phyloP scores from a whole-genome alignment of 2,888 invertebrate genomes.

The Cylloceria caligata region DNA sequence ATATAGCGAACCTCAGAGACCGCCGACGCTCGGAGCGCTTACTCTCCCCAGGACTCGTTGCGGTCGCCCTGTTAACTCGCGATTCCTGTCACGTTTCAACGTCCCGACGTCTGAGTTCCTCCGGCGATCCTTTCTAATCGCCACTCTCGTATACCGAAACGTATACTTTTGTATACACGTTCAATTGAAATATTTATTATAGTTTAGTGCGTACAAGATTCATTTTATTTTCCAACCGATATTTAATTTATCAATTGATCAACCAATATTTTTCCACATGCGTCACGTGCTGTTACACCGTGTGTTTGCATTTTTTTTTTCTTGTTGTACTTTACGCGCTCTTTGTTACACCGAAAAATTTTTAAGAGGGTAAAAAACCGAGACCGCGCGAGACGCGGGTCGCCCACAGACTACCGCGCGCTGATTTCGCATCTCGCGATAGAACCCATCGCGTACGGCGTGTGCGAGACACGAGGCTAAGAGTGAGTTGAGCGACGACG shows the following conservation, averaged over 20 bases:
- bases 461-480: constrained; percentile 46
- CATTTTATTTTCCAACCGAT: neutral
- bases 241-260: constrained; percentile 23
- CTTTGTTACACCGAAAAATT: neutral
- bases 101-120: constrained; percentile 47
- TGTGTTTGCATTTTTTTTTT: neutral
- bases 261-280: constrained; percentile 11
- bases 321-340: neutral
- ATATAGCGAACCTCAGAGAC: constrained; percentile 6
- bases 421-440: constrained; percentile 65
- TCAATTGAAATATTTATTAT: constrained; percentile 49
- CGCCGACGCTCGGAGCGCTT: constrained; percentile 18
- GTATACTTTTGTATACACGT: neutral
- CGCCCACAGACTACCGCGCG: constrained; percentile 76
- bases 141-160: constrained; percentile 42
- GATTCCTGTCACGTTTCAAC: constrained; percentile 62
- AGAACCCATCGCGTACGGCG: constrained; percentile 34
- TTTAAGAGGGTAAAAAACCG: constrained; percentile 40
- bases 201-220: neutral
- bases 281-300: neutral
- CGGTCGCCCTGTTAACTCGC: constrained; percentile 43
- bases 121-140: constrained; percentile 67
- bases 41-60: constrained; percentile 41
- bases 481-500: constrained; percentile 60
- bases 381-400: constrained; percentile 79